phyloP scores from a whole-genome alignment of 2,888 invertebrate genomes.

The Morpho achilles region DNA sequence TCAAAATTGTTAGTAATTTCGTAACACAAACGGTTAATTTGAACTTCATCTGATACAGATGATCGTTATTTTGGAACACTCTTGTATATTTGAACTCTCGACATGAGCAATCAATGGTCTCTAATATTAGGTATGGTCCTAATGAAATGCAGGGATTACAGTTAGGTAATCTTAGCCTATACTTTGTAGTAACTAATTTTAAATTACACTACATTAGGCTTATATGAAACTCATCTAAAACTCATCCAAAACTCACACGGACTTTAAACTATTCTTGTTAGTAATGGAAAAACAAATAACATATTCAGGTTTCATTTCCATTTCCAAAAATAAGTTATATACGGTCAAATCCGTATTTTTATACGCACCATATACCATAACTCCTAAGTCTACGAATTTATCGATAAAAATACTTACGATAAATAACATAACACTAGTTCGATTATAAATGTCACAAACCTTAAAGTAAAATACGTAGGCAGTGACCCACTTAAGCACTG shows the following conservation, averaged over 20 bases:
- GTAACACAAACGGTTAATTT: slow-evolving; percentile 58
- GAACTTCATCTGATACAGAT: slow-evolving; percentile 77
- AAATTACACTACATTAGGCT: neutral
- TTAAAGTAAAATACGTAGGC: slow-evolving; percentile 8
- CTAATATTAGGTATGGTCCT: slow-evolving; percentile 33
- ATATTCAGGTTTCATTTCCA: too few species aligned
- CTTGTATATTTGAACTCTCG: slow-evolving; percentile 58
- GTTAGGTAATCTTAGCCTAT: slow-evolving; percentile 7
- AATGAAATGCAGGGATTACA: slow-evolving; percentile 19
- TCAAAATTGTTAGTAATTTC: slow-evolving; percentile 62
- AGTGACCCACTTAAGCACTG: neutral
- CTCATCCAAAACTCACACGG: too few species aligned
- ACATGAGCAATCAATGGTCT: slow-evolving; percentile 55
- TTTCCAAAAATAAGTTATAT: neutral
- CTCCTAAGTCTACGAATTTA: slow-evolving; percentile 2
- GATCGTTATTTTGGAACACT: slow-evolving; percentile 54
- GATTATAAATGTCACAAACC: slow-evolving; percentile 31
- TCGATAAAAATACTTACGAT: slow-evolving; percentile 17
- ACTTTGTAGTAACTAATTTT: slow-evolving; percentile 1
- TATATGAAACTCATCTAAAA: too few species aligned
- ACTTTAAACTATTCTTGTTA: too few species aligned
- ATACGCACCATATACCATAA: slow-evolving; percentile 12
- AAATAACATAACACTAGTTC: slow-evolving; percentile 30
- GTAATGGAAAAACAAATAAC: too few species aligned
- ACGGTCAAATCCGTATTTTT: neutral